phyloP scores from a whole-genome alignment of 2,113 vertebrate genomes.

The Machaerirhynchus nigripectus region DNA sequence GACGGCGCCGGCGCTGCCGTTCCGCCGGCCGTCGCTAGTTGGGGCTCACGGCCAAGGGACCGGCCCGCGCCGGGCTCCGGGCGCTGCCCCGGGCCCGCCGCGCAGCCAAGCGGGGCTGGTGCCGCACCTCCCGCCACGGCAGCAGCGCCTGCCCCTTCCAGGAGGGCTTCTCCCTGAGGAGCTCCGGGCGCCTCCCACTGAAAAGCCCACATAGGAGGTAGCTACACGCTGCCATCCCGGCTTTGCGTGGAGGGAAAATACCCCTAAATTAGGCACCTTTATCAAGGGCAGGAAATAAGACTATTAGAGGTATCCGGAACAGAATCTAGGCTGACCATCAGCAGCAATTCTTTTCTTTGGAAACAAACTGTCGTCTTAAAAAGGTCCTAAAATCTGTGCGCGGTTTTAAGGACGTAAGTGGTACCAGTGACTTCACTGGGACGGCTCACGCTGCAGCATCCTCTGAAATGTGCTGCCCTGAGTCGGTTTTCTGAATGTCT shows the following conservation, averaged over 20 bases:
- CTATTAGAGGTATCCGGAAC: neutral
- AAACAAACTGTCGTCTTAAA: neutral
- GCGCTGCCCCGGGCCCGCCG: neutral
- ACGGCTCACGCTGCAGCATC: rapidly evolving
- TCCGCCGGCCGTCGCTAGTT: conserved; percentile 54
- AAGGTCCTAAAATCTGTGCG: neutral
- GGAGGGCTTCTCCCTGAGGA: rapidly evolving
- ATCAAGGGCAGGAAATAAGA: neutral
- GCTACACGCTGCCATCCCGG: rapidly evolving
- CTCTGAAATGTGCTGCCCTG: neutral
- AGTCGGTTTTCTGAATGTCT: neutral
- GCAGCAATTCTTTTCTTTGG: neutral
- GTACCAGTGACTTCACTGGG: neutral
- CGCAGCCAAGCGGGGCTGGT: too few species aligned
- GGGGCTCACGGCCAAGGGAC: conserved; percentile 62
- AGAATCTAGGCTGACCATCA: neutral
- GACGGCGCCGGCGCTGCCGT: neutral
- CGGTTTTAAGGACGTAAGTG: neutral
- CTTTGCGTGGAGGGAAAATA: neutral
- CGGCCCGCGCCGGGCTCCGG: neutral
- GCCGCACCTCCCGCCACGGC: neutral
- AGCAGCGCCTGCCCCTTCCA: neutral
- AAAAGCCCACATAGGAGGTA: rapidly evolving
- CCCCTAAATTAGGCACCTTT: neutral
- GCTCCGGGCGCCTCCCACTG: rapidly evolving